Evolutionary conservation across 2,888 invertebrate genomes (phyloP).

Genomic region (Anagyrus pseudococci): DNA sequence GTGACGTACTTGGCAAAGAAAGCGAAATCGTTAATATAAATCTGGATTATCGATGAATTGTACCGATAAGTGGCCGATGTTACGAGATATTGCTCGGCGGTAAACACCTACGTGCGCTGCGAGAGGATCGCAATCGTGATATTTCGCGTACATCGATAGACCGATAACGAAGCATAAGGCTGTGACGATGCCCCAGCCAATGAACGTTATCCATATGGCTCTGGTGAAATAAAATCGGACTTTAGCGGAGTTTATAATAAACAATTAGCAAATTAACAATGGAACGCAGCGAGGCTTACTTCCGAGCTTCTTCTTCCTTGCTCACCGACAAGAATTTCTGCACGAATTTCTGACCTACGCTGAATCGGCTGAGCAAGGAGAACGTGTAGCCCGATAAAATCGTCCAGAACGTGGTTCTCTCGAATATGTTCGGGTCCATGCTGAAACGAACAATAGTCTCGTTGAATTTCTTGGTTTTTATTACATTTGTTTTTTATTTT

Average conservation of each 20-base stretch:
- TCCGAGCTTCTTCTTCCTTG: slow-evolving; percentile 65
- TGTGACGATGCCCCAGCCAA: slow-evolving; percentile 67
- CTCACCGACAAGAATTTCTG: slow-evolving; percentile 71
- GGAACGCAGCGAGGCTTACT: no score
- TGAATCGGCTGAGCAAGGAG: slow-evolving; percentile 67
- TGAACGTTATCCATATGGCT: slow-evolving; percentile 45
- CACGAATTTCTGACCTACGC: slow-evolving; percentile 67
- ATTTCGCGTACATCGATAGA: slow-evolving; percentile 69
- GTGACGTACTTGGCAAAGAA: neutral
- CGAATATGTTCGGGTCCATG: slow-evolving; percentile 68
- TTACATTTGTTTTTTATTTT: no score
- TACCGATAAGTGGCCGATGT: no score
- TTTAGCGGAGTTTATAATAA: no score
- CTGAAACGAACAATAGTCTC: slow-evolving; percentile 56
- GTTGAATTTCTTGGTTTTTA: neutral
- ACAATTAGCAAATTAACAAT: no score
- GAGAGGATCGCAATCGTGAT: slow-evolving; percentile 72
- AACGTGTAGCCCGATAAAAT: slow-evolving; percentile 67
- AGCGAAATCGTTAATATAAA: no score
- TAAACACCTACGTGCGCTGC: slow-evolving; percentile 62
- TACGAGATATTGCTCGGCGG: no score
- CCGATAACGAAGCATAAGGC: slow-evolving; percentile 68
- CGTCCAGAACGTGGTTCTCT: slow-evolving; percentile 69
- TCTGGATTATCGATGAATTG: no score
- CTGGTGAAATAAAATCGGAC: neutral